Evolutionary conservation across 2,888 invertebrate species (phyloP).

Genomic region (Drosophila yooni): DNA sequence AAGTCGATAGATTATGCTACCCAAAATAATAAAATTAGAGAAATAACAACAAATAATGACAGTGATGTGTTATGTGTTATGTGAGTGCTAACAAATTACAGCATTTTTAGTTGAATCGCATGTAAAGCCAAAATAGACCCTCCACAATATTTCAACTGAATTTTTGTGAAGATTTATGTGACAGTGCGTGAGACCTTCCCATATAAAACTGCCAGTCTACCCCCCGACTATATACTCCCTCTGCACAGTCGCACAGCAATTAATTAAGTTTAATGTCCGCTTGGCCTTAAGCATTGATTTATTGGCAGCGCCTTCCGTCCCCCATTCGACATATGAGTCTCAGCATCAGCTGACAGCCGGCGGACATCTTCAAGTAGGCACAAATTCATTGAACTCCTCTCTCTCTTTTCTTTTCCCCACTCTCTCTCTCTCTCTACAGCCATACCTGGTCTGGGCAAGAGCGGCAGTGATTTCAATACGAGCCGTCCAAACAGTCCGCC

Average conservation of each 20-base stretch:
- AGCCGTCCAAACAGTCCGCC: constrained; percentile 86
- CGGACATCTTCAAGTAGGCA: constrained; percentile 65
- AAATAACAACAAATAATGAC: background rate
- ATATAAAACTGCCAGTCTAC: constrained; percentile 14
- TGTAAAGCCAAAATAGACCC: background rate
- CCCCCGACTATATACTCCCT: constrained; percentile 6
- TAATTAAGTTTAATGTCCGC: constrained; percentile 66
- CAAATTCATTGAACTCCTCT: constrained; percentile 43
- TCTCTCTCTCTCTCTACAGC: constrained; percentile 60
- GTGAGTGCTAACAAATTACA: background rate
- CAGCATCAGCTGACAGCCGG: constrained; percentile 40
- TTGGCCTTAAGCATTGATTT: constrained; percentile 72
- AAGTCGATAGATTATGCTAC: background rate
- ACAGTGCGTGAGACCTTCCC: constrained; percentile 15
- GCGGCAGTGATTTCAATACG: constrained; percentile 86
- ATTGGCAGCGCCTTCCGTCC: constrained; percentile 51
- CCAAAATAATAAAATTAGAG: background rate
- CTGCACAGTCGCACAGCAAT: constrained; percentile 43
- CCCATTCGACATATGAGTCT: constrained; percentile 13
- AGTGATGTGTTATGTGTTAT: background rate
- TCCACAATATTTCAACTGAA: constrained; percentile 9
- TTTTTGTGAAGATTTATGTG: constrained; percentile 42
- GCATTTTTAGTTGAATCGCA: background rate
- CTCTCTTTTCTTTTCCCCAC: background rate
- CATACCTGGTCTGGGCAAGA: constrained; percentile 88